Evolutionary conservation across 1,140 invertebrate genomes (phyloP), one percentile per base, ranked within the genome.

Genomic region (Diuraphis noxia): DNA sequence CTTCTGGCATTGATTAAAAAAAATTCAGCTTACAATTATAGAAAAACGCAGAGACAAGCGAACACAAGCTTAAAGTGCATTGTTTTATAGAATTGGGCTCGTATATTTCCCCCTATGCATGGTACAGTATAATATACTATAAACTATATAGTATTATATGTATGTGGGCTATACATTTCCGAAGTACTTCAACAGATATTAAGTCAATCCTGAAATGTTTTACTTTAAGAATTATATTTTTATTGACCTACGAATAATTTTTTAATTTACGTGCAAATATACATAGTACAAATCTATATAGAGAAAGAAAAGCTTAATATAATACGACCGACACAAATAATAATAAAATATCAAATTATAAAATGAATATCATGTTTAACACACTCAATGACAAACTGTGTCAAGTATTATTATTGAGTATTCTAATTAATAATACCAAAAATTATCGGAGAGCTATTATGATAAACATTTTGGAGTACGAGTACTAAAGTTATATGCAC

Each of bases 1-100:
- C 88, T 89, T 79, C 56, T 89, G 40, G 72, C 89, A 38, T 91
- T 91, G 89, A 91, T 91, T 91, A 81, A 52, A 52, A 91, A 79
- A 79, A 46, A 81, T 79, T 77, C 77, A 36, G 34, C 3, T 77
- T 79, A 82, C 77, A 91, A 91, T 91, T 91, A 91, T 46, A 82
- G 77, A 91, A 40, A 52, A 91, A 91, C 89, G 49, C 36, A 88
- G 49, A 88, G 49, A 56, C 49, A 88, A 88, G 86, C 86, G 86
- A 91, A 81, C 72, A 30, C 77, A 91, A 82, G 36, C 30, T 88
- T 41, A 89, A 79, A 79, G 56, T 77, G 88, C 88, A 88, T 88
- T 88, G 86, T 88, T 88, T 72, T 88, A 88, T 40, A 88, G 52
- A 43, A 88, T 88, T 88, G 86, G 36, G 86, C 86, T 88, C 25